Evolutionary conservation across 2,888 invertebrate genomes (phyloP).

Genomic region (Drosophila gaucha): DNA sequence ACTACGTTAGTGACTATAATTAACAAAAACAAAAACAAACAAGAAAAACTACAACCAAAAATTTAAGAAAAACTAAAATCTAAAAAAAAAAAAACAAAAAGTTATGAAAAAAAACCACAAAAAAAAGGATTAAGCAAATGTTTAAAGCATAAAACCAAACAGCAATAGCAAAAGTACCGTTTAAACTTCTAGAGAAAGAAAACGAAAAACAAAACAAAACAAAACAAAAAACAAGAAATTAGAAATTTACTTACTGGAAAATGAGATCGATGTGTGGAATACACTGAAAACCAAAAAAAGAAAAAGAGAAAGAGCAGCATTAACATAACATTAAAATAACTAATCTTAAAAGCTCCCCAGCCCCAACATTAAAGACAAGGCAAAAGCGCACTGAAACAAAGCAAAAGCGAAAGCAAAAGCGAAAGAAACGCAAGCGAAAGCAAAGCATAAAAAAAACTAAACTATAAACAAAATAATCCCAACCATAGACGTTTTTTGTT

Average conservation of each 20-base stretch:
- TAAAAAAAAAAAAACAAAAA: slow-evolving; percentile 42
- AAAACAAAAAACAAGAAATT: slow-evolving; percentile 38
- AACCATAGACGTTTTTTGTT: slow-evolving; percentile 64
- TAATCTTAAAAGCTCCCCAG: slow-evolving; percentile 25
- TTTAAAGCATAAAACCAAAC: slow-evolving; percentile 67
- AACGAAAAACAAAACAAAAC: slow-evolving; percentile 18
- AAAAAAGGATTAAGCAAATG: slow-evolving; percentile 57
- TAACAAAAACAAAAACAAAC: slow-evolving; percentile 42
- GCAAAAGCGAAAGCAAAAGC: slow-evolving; percentile 8
- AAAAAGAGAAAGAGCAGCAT: slow-evolving; percentile 34
- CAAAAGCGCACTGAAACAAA: slow-evolving; percentile 22
- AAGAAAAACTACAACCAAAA: slow-evolving; percentile 43
- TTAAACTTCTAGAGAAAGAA: slow-evolving; percentile 68
- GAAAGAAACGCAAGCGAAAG: slow-evolving; percentile 5
- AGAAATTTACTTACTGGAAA: slow-evolving; percentile 62
- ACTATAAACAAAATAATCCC: slow-evolving; percentile 17
- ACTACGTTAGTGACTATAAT: slow-evolving; percentile 88
- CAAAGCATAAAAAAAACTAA: slow-evolving; percentile 9
- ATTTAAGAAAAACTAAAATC: slow-evolving; percentile 24
- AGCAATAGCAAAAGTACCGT: slow-evolving; percentile 73
- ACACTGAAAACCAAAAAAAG: slow-evolving; percentile 49
- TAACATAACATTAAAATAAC: slow-evolving; percentile 30
- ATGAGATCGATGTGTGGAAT: slow-evolving; percentile 65
- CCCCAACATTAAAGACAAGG: slow-evolving; percentile 39
- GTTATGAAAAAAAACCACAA: slow-evolving; percentile 34